These are phyloP conservation scores for Halcyon chelicuti DNA, from an alignment of 2,797 vertebrate species.

Conservation along the genomic window DNA sequence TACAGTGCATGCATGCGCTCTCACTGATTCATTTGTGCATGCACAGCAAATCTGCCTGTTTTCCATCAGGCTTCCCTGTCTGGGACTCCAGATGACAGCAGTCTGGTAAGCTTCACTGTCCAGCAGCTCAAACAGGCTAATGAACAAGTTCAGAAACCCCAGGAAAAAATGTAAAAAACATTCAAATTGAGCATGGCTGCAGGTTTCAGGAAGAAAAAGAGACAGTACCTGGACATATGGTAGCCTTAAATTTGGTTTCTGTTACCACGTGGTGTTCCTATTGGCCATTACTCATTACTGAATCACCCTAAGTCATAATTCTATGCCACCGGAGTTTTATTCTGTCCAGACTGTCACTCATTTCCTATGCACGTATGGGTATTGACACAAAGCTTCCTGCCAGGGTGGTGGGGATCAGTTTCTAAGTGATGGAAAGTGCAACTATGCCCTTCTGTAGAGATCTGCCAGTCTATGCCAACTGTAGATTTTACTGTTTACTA, in stretches of 20 bases:
- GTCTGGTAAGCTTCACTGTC: background rate
- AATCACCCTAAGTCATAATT: background rate
- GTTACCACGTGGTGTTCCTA: background rate
- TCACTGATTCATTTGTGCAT: background rate
- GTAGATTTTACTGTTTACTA: background rate
- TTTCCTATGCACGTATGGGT: background rate
- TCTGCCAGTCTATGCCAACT: background rate
- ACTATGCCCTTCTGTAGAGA: background rate
- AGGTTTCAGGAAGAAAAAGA: background rate
- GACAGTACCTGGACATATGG: background rate
- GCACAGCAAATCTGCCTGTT: background rate
- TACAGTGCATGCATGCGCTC: background rate
- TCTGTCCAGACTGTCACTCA: conserved; percentile 2
- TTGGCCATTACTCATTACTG: conserved; percentile 34
- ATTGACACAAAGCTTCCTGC: background rate
- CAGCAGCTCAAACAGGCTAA: background rate
- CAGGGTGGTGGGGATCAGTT: background rate
- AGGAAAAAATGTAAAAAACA: background rate
- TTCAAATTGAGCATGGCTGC: background rate
- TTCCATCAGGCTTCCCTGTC: background rate
- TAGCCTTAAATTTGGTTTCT: background rate
- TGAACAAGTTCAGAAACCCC: background rate
- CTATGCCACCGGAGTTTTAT: background rate
- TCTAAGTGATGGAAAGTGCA: background rate
- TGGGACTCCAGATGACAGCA: background rate